Conservation (phyloP, 1,140 invertebrate genomes). For the Hestina assimilis region DNA sequence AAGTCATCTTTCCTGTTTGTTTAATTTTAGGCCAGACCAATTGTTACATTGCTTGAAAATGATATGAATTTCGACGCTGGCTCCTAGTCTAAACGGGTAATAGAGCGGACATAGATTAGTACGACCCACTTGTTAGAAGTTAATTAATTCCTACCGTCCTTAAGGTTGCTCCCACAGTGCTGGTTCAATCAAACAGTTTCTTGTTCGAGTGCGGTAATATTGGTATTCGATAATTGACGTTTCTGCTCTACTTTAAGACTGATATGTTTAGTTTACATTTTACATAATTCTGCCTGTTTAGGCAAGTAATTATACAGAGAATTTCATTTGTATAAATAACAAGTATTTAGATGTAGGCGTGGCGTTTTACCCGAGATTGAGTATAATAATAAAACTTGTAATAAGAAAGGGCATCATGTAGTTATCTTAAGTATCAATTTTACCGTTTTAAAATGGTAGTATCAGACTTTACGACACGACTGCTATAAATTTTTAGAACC, state of each 20-base stretch:
- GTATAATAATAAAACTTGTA: too few species aligned
- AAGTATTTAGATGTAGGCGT: neutral
- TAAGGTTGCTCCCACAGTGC: slow-evolving; percentile 33
- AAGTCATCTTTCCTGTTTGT: too few species aligned
- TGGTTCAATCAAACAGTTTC: slow-evolving; percentile 19
- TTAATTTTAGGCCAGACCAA: too few species aligned
- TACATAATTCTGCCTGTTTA: neutral
- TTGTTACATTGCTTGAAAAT: too few species aligned
- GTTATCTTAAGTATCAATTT: too few species aligned
- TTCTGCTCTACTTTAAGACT: neutral
- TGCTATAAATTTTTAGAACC: neutral
- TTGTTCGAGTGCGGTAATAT: slow-evolving; percentile 14
- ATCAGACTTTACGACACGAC: too few species aligned
- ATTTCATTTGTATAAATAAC: neutral
- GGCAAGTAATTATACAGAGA: neutral
- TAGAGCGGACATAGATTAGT: slow-evolving; percentile 29
- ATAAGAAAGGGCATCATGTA: too few species aligned
- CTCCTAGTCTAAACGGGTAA: slow-evolving; percentile 16
- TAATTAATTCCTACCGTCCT: slow-evolving; percentile 45
- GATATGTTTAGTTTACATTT: neutral
- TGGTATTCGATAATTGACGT: slow-evolving; percentile 13
- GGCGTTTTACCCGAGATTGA: too few species aligned
- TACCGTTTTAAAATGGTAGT: neutral
- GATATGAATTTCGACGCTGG: too few species aligned
- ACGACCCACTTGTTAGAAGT: slow-evolving; percentile 32